These are phyloP conservation scores for Australoheros scitulus DNA, from an alignment of 2,113 vertebrate genomes.

Conservation along the genomic window DNA sequence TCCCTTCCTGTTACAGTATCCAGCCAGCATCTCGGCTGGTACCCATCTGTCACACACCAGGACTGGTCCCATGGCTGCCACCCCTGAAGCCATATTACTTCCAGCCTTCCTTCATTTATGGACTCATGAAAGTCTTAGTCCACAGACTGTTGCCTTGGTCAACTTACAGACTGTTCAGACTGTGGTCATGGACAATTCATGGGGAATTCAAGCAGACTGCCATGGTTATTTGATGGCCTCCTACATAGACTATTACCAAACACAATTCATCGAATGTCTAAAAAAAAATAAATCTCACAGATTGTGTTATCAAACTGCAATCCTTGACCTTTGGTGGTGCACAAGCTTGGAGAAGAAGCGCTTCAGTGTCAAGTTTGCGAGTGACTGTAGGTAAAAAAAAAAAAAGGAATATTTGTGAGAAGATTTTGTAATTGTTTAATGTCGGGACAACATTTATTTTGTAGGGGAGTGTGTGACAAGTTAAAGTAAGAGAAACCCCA, in stretches of 20 bases:
- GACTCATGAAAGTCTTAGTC: not conserved
- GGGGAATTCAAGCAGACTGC: too few relatives aligned
- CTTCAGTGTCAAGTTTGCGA: not conserved
- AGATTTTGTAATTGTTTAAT: not conserved
- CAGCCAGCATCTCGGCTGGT: not conserved
- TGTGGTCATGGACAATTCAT: not conserved
- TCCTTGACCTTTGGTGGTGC: not conserved
- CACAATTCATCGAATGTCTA: too few relatives aligned
- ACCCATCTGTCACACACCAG: not conserved
- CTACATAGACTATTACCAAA: not conserved
- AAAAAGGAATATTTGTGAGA: not conserved
- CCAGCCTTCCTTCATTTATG: not conserved
- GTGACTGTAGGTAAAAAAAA: not conserved
- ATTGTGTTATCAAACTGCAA: not conserved
- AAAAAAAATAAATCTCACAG: too few relatives aligned
- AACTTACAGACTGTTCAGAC: too few relatives aligned
- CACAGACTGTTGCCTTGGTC: not conserved
- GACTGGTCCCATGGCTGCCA: not conserved
- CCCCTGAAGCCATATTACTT: not conserved
- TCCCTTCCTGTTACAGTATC: not conserved
- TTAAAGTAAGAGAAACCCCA: too few relatives aligned
- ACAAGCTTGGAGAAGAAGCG: not conserved
- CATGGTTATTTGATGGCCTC: not conserved
- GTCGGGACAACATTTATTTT: not conserved
- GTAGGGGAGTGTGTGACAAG: not conserved